Percentiles rank a stretch among this genome's conserved stretches.
phyloP scores from a whole-genome alignment of 2,888 invertebrate genomes.

The Oligia strigilis region DNA sequence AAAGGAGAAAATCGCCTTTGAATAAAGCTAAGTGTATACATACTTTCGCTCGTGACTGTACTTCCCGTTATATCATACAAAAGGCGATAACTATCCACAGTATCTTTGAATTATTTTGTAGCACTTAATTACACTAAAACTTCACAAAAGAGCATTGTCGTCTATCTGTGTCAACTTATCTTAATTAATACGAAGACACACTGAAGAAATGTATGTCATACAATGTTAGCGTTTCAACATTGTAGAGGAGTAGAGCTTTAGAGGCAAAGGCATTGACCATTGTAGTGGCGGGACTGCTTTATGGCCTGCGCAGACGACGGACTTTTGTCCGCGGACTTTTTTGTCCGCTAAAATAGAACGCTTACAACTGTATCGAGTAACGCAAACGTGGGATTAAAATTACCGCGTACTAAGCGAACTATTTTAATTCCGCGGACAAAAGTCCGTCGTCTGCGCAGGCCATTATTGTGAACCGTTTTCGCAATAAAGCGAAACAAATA shows the following conservation, averaged over 20 bases:
- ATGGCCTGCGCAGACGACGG: no score
- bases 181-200: not conserved
- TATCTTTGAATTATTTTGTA: not conserved
- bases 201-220: conserved; percentile 4
- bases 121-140: not conserved
- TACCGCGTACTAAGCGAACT: no score
- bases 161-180: conserved; percentile 10
- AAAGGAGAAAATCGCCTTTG: no score
- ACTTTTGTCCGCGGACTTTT: no score
- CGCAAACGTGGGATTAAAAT: no score
- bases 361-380: no score
- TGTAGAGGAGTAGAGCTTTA: not conserved
- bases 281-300: not conserved
- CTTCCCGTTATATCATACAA: not conserved
- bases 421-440: no score
- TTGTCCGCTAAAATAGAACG: no score
- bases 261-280: not conserved
- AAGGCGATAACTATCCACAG: not conserved
- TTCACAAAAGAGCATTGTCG: not conserved
- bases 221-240: not conserved
- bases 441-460: no score
- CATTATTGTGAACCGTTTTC: no score
- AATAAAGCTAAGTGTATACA: no score
- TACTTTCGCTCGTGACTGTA: not conserved
- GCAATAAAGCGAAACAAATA: not conserved